Conservation (phyloP, 2,888 invertebrate genomes). For the Watsonalla binaria region DNA sequence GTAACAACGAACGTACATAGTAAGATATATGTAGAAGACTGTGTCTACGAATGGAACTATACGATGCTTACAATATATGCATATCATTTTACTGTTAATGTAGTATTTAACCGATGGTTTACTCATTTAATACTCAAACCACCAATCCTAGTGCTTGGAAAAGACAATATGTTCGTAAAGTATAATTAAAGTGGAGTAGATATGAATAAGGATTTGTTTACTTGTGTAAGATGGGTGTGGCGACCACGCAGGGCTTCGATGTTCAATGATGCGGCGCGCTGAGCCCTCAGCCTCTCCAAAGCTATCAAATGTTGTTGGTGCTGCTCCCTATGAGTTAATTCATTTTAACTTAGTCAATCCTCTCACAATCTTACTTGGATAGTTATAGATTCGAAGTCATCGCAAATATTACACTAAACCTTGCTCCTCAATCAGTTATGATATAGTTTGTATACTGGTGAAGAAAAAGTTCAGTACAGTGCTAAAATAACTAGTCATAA, state of each 20-base stretch:
- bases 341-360: not conserved
- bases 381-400: too few species aligned
- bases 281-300: slow-evolving; percentile 24
- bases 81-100: not conserved
- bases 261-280: slow-evolving; percentile 27
- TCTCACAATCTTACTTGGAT: too few species aligned
- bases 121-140: not conserved
- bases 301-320: slow-evolving; percentile 30
- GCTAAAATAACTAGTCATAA: too few species aligned
- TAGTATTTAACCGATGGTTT: too few species aligned
- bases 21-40: too few species aligned
- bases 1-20: too few species aligned
- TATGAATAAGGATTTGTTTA: slow-evolving; percentile 11
- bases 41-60: too few species aligned
- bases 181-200: not conserved
- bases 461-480: too few species aligned
- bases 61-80: not conserved
- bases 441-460: too few species aligned
- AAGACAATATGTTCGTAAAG: not conserved
- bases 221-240: slow-evolving; percentile 30
- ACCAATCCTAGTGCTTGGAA: not conserved
- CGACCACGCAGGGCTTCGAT: slow-evolving; percentile 33
- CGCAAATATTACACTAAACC: too few species aligned
- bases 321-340: slow-evolving; percentile 25
- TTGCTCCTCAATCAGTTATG: too few species aligned